A percentile compares a stretch with the other conserved stretches of the same genome.
These are phyloP conservation scores for Megalonaias nervosa DNA, from an alignment of 1,140 invertebrate species.

Conservation along the genomic window DNA sequence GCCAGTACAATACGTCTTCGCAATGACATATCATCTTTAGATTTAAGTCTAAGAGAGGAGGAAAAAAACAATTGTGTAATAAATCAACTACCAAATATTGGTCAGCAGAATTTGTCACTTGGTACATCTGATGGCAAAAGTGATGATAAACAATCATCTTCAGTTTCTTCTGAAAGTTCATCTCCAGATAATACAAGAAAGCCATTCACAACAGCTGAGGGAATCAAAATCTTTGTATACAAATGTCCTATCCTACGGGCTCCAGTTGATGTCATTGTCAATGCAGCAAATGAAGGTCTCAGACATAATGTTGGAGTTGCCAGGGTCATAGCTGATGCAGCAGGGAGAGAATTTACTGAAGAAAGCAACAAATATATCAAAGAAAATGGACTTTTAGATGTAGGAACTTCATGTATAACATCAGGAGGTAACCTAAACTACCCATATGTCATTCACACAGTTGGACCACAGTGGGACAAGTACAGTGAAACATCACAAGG, in stretches of 20 bases:
- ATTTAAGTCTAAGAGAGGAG: too few relatives aligned
- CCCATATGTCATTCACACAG: slow-evolving; percentile 40
- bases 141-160: too few relatives aligned
- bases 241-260: slow-evolving; percentile 86
- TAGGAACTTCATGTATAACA: slow-evolving; percentile 26
- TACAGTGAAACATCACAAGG: slow-evolving; percentile 8
- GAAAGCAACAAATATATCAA: slow-evolving; percentile 30
- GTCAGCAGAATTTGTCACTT: too few relatives aligned
- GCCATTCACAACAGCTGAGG: not conserved
- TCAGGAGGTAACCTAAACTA: slow-evolving; percentile 34
- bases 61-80: too few relatives aligned
- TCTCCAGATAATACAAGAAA: too few relatives aligned
- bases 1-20: too few relatives aligned
- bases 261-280: slow-evolving; percentile 90
- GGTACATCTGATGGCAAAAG: too few relatives aligned
- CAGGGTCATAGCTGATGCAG: slow-evolving; percentile 79
- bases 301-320: slow-evolving; percentile 87
- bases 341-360: slow-evolving; percentile 43
- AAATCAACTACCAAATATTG: too few relatives aligned
- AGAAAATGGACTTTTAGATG: slow-evolving; percentile 20
- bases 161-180: too few relatives aligned
- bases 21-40: too few relatives aligned
- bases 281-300: slow-evolving; percentile 87
- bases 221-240: slow-evolving; percentile 34
- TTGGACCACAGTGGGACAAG: slow-evolving; percentile 35